These are phyloP conservation scores for Origma solitaria DNA, from an alignment of 2,113 vertebrate genomes.

Conservation along the genomic window DNA sequence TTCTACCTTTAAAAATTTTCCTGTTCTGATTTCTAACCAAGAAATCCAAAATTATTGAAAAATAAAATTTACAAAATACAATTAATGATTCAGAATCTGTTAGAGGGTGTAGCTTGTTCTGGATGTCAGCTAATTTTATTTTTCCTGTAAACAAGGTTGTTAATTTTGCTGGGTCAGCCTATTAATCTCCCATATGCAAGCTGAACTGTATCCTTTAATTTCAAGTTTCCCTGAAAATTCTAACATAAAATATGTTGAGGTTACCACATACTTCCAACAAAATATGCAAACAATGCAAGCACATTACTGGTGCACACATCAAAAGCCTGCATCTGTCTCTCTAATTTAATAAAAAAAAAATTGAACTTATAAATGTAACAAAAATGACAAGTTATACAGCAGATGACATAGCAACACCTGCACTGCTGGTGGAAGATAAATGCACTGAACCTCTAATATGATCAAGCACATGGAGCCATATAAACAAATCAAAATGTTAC, in stretches of 20 bases:
- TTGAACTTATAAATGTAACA: background rate
- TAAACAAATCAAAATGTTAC: background rate
- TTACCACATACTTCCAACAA: background rate
- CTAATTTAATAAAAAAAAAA: background rate
- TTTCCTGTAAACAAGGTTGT: background rate
- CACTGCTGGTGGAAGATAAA: background rate
- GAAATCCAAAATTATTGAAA: background rate
- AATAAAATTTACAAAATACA: background rate
- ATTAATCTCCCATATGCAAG: background rate
- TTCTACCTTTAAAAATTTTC: background rate
- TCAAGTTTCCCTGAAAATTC: background rate
- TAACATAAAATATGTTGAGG: background rate
- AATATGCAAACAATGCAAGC: background rate
- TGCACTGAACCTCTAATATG: background rate
- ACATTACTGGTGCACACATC: background rate
- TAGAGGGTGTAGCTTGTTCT: background rate
- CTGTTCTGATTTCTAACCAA: background rate
- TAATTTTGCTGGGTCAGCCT: background rate
- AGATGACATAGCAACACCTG: background rate
- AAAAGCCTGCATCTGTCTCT: background rate
- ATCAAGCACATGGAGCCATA: background rate
- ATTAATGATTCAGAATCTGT: background rate
- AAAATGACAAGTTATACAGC: background rate
- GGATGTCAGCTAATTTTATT: background rate
- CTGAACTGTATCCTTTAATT: background rate